phyloP scores from a whole-genome alignment of 2,888 invertebrate genomes.

The Cosmia trapezina region DNA sequence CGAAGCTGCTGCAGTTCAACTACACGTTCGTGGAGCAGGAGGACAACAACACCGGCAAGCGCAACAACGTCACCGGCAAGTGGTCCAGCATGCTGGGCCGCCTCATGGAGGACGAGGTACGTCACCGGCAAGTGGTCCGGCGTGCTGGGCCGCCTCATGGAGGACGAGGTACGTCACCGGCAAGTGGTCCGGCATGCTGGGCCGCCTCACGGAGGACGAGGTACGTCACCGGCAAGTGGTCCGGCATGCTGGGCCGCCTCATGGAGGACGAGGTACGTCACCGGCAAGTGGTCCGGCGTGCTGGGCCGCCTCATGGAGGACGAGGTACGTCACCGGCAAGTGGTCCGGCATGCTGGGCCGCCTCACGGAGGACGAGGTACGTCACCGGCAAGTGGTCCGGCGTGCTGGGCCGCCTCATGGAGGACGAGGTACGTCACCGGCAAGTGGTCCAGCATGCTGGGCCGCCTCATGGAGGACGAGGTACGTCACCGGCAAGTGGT shows the following conservation, averaged over 20 bases:
- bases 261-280: slow-evolving; percentile 91
- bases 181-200: slow-evolving; percentile 94
- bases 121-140: slow-evolving; percentile 92
- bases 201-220: slow-evolving; percentile 92
- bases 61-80: slow-evolving; percentile 88
- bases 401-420: slow-evolving; percentile 93
- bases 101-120: slow-evolving; percentile 91
- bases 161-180: slow-evolving; percentile 90
- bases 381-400: slow-evolving; percentile 92
- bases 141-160: slow-evolving; percentile 93
- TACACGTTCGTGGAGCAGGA: slow-evolving; percentile 94
- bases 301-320: slow-evolving; percentile 92
- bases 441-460: slow-evolving; percentile 94
- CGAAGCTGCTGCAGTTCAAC: slow-evolving; percentile 93
- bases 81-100: slow-evolving; percentile 94
- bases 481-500: slow-evolving; percentile 91
- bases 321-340: slow-evolving; percentile 89
- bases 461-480: slow-evolving; percentile 92
- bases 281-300: slow-evolving; percentile 93
- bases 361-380: slow-evolving; percentile 91
- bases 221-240: slow-evolving; percentile 91
- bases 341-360: slow-evolving; percentile 94
- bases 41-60: slow-evolving; percentile 93
- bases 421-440: slow-evolving; percentile 90
- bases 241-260: slow-evolving; percentile 93